These are phyloP conservation scores for Leptinotarsa lineolata DNA, from an alignment of 1,140 invertebrate species.

Conservation along the genomic window DNA sequence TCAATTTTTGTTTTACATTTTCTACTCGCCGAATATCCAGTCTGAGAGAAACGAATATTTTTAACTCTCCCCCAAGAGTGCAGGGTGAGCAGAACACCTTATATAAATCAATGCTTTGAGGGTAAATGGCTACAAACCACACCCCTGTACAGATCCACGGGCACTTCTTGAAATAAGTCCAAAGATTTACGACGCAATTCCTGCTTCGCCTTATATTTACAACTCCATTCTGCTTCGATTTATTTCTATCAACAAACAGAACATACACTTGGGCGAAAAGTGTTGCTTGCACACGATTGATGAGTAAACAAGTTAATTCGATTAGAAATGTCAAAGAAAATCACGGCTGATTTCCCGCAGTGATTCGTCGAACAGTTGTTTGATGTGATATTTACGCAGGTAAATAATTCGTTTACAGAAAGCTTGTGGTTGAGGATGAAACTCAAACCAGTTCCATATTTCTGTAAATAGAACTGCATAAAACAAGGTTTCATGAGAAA, in stretches of 20 bases:
- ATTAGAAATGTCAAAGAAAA: not conserved
- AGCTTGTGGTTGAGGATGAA: no score
- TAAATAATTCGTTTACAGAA: no score
- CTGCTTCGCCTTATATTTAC: slow-evolving; percentile 23
- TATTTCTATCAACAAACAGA: slow-evolving; percentile 24
- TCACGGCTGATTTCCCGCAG: not conserved
- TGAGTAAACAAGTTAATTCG: slow-evolving; percentile 10
- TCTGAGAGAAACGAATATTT: not conserved
- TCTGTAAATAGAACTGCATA: no score
- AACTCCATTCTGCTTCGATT: slow-evolving; percentile 17
- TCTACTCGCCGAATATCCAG: no score
- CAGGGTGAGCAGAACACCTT: slow-evolving; percentile 17
- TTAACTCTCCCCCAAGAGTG: not conserved
- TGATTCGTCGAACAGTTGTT: no score
- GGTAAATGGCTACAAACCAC: slow-evolving; percentile 25
- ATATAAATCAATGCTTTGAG: slow-evolving; percentile 23
- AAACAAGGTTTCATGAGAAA: no score
- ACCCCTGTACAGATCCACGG: slow-evolving; percentile 24
- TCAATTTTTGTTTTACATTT: no score
- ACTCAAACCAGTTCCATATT: no score
- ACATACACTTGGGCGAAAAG: not conserved
- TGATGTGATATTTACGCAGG: no score
- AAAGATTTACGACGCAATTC: slow-evolving; percentile 23
- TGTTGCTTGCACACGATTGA: not conserved
- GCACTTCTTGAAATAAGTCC: slow-evolving; percentile 28